Base-by-base conservation (phyloP, 2,888 invertebrate species). In the Drosophila basisetae region DNA sequence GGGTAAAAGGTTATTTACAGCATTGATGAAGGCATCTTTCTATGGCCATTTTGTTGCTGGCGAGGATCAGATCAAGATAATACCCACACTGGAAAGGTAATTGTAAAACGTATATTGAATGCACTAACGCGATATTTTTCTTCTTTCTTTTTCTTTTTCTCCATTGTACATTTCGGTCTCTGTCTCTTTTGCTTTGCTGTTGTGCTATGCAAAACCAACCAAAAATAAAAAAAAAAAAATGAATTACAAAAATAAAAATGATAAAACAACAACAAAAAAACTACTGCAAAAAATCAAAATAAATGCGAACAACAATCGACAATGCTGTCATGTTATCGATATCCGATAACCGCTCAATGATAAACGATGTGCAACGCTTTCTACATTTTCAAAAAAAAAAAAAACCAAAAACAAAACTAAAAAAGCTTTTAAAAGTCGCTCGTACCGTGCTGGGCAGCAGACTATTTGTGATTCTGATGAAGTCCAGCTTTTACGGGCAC, bases 41-140 rank as follows among this genome's bases (percentile, higher is more conserved):
- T 99, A 99, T 94, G 99, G 99, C 11, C 99, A 99, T 94, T 99
- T 99, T 94, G 99, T 99, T 62, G 99, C 99, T 61, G 99, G 99
- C 68, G 98, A 98, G 93, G 97, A 98, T 94, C 96, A 97, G 93
- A 94, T 96, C 87, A 96, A 96, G 92, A 98, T 99, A 91, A 95
- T 96, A 84, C 98, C 98, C 43, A 96, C 96, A 64, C 95, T 98
- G 84, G 96, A 97, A 92, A 95, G 96, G 95, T 95, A 93, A 93
- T 87, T 91, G 67, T 72, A 77, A 73, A 77, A 83, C 78, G 39
- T 72, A 56, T 43, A 69, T 76, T 65, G 76, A 83, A 85, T 80
- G 76, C 78, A 91, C 89, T 92, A 91, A 92, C 63, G 59, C 64
- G 61, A 73, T 71, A 71, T 76, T 78, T 80, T 75, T 83, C 84